phyloP scores from a whole-genome alignment of 2,797 vertebrate species.

The Etheostoma perlongum region DNA sequence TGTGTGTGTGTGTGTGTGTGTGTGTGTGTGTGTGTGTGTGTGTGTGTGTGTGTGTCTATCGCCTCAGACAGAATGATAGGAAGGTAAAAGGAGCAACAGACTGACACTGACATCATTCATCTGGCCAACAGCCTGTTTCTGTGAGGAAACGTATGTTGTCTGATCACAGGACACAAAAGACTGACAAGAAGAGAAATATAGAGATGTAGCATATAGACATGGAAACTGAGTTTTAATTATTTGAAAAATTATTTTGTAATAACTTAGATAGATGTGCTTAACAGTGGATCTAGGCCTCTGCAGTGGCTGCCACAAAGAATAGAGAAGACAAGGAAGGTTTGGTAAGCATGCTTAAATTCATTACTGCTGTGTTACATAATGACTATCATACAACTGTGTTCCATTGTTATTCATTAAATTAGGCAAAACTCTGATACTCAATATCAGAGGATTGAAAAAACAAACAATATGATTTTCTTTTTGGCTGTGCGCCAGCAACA shows the following conservation, averaged over 20 bases:
- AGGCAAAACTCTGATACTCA: neutral
- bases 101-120: constrained; percentile 72
- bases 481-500: too few relatives aligned
- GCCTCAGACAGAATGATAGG: constrained; percentile 23
- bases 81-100: constrained; percentile 61
- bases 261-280: neutral
- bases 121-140: constrained; percentile 52
- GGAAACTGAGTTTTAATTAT: neutral
- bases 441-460: too few relatives aligned
- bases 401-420: neutral
- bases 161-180: constrained; percentile 59
- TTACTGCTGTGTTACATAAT: neutral
- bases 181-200: constrained; percentile 24
- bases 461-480: too few relatives aligned
- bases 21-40: constrained; percentile 15
- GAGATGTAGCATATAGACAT: constrained; percentile 13
- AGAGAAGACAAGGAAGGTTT: neutral
- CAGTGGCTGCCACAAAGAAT: neutral
- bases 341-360: neutral
- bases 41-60: neutral
- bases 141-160: constrained; percentile 59
- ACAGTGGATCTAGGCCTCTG: neutral
- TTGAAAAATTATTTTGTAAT: constrained; percentile 25
- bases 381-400: neutral
- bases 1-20: constrained; percentile 5